Evolutionary conservation across 2,797 vertebrate species (phyloP), one percentile per base, ranked within the genome.

Genomic region (Gambelia wislizenii): DNA sequence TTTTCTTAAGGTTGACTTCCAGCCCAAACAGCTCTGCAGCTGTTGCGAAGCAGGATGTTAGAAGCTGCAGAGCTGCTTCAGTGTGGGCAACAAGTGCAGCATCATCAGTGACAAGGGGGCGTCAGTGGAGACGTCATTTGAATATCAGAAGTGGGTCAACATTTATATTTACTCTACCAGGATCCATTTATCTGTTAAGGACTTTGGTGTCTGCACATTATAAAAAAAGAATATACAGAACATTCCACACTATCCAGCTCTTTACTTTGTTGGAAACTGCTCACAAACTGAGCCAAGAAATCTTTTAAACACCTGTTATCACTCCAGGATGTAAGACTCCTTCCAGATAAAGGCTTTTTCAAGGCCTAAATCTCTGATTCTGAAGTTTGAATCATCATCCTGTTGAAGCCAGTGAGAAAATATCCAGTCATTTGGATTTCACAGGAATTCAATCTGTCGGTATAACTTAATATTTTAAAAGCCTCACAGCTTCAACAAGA

Each of bases 401-500:
- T 44, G 8, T 36, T 72, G 42, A 88, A 77, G 72, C 44, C 27
- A 42, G 44, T 52, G 42, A 77, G 54, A 80, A 61, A 20, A 89
- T 80, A 80, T 9, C 6, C 64, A 72, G 14, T 33, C 49, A 27
- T 69, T 59, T 59, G n/a, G 87, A 67, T 88, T 83, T 88, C 56
- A 88, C n/a, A 39, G 52, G 42, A 83, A 52, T 67, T 78, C 83
- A 12, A 7, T 67, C 42, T 61, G 36, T 3, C 44, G 44, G 52
- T 4, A 61, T 52, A 67, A 6, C 6, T 67, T 87, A 67, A 75
- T 25, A 89, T 91, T 83, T 39, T 64, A 87, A 85, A 87, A n/a
- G 6, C n/a, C 89, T 87, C 77, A 76, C 72, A 16, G 83, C 44
- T 1, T n/a, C 44, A 76, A 56, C 69, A 47, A 83, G 59, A 84